Evolutionary conservation across 2,888 invertebrate genomes (phyloP), one percentile per base, ranked within the genome.

Genomic region (Hydrotaea diabolus): DNA sequence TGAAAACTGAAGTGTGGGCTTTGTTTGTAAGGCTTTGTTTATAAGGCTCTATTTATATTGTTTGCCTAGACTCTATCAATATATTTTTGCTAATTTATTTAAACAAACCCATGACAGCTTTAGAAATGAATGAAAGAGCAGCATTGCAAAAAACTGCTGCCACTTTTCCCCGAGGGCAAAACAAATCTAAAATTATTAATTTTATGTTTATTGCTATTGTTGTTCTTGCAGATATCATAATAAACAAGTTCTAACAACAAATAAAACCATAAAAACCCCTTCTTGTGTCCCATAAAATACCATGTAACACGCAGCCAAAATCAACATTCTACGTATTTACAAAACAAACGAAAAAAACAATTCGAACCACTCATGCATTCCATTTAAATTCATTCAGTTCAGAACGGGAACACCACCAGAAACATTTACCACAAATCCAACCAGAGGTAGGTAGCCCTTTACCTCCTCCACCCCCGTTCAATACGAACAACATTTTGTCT

Each of bases 221-320:
- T 57, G 57, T 57, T 23, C 4, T 26, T 26, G 59, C 15, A 15
- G 23, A 26, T 26, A 59, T 26, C 15, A 59, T 59, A 21, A 59
- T 15, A 59, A 23, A 26, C 13, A 23, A 23, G 13, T 13, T 26
- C 26, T 59, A 59, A 59, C 59, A 59, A 59, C 23, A 59, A 59
- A 59, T 59, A 15, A 59, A 59, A 23, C 59, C 59, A 59, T 59
- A 59, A 59, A 59, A 59, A 15, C 11, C 2, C 23, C 26, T 26
- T 15, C 59, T 13, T 53, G n/a, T 55, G 15, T 46, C 2, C 55
- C 23, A 64, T 55, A 72, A 71, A 83, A 76, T 57, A 62, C 19
- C 0, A 4, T 8, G 23, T 66, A 73, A 69, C 83, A 80, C 79
- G 83, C 83, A 83, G 73, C 39, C 66, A 49, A 82, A 59, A 82